These are phyloP conservation scores for Polyommatus icarus DNA, from an alignment of 2,888 invertebrate genomes.

Conservation along the genomic window DNA sequence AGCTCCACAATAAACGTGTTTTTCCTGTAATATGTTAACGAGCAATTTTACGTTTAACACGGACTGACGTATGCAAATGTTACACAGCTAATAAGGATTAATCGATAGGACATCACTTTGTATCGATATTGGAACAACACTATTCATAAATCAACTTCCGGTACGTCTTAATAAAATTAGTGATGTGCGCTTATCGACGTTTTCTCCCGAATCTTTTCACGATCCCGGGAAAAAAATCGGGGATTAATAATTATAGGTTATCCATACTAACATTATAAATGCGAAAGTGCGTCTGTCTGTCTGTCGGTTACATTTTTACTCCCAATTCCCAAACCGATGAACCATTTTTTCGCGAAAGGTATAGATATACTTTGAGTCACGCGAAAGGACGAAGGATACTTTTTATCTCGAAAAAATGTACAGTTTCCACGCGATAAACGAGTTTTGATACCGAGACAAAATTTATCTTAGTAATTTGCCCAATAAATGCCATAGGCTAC, in stretches of 20 bases:
- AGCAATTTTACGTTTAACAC: background rate
- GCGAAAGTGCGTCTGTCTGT: too few relatives aligned
- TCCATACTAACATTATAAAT: too few relatives aligned
- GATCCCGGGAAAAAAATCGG: background rate
- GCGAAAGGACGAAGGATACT: too few relatives aligned
- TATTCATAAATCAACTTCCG: slow-evolving; percentile 66
- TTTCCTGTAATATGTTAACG: background rate
- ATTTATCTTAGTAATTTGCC: too few relatives aligned
- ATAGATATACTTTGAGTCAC: too few relatives aligned
- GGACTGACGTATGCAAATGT: background rate
- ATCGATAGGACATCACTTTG: slow-evolving; percentile 45
- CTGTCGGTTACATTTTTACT: too few relatives aligned
- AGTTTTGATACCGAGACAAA: too few relatives aligned
- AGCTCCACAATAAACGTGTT: background rate
- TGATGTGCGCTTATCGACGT: slow-evolving; percentile 55
- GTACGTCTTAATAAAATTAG: slow-evolving; percentile 73
- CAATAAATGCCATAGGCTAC: background rate
- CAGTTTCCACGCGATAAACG: too few relatives aligned
- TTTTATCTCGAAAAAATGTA: too few relatives aligned
- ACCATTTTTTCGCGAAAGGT: too few relatives aligned
- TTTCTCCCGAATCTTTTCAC: background rate
- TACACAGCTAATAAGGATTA: slow-evolving; percentile 13
- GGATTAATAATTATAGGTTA: too few relatives aligned
- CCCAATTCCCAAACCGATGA: too few relatives aligned
- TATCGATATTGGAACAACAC: slow-evolving; percentile 56